A percentile compares a stretch with the other conserved stretches of the same genome.
These are phyloP conservation scores for Eunapius fragilis DNA, from an alignment of 37 sponge, comb jelly and placozoan species.

Conservation along the genomic window DNA sequence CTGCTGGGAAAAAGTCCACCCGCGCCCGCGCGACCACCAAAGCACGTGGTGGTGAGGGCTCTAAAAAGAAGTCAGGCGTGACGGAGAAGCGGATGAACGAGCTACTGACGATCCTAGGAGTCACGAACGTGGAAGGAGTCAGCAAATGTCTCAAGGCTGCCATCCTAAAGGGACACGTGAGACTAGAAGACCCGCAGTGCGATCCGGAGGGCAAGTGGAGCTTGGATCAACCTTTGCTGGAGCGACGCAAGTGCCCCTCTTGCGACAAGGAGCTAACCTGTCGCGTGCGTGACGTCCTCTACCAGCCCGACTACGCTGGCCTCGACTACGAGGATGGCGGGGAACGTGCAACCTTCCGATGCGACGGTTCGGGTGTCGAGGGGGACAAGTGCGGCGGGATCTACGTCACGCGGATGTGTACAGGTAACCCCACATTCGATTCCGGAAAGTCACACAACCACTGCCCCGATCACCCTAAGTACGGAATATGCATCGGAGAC, in stretches of 20 bases:
- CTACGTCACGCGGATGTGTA: constrained; percentile 32
- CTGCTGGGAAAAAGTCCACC: too few species aligned
- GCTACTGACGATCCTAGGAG: background rate
- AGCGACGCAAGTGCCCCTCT: background rate
- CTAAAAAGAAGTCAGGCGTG: too few species aligned
- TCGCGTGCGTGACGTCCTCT: constrained; percentile 33
- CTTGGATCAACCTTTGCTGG: constrained; percentile 7
- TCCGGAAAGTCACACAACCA: constrained; percentile 66
- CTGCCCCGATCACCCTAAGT: constrained; percentile 26
- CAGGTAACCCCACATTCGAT: constrained; percentile 24
- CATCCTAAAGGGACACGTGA: constrained; percentile 17
- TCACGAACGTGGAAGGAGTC: background rate
- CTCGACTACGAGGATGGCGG: constrained; percentile 41
- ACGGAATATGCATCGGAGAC: constrained; percentile 52
- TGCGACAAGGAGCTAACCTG: constrained; percentile 20
- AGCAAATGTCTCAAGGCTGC: constrained; percentile 19
- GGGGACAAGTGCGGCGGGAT: constrained; percentile 11
- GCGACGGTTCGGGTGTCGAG: background rate
- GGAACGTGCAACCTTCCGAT: constrained; percentile 6
- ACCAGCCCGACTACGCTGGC: constrained; percentile 58
- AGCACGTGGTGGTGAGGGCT: too few species aligned
- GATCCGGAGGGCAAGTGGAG: constrained; percentile 22
- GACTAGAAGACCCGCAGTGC: background rate
- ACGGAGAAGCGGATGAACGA: too few species aligned
- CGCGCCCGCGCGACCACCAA: too few species aligned